A percentile compares a stretch with the other conserved stretches of the same genome.
These are phyloP conservation scores for Triplophysa bombifrons DNA, from an alignment of 2,797 vertebrate genomes.

Conservation along the genomic window DNA sequence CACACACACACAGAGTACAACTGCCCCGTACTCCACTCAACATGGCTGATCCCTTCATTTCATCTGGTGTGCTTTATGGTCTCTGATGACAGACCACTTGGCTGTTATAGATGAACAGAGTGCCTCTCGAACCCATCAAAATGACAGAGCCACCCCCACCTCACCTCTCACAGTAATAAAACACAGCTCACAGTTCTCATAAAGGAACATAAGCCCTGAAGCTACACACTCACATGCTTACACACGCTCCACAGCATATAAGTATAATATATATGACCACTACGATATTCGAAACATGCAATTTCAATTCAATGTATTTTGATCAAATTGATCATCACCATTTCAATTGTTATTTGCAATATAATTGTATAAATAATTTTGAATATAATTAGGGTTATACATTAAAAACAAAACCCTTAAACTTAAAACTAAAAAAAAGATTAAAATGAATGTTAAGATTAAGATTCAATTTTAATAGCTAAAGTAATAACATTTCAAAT, in stretches of 20 bases:
- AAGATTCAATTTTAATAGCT: too few relatives aligned
- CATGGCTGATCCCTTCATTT: constrained; percentile 53
- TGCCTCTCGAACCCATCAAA: constrained; percentile 48
- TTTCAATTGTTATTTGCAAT: background rate
- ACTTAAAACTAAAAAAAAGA: background rate
- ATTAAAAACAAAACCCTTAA: background rate
- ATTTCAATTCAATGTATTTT: background rate
- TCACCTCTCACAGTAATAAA: constrained; percentile 49
- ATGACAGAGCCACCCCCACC: constrained; percentile 46
- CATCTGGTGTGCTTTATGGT: constrained; percentile 55
- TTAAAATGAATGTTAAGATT: too few relatives aligned
- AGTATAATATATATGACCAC: background rate
- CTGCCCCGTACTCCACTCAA: constrained; percentile 33
- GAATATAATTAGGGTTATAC: background rate
- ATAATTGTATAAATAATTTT: too few relatives aligned
- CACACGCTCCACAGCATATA: constrained; percentile 22
- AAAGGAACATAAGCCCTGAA: constrained; percentile 51
- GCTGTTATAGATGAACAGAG: constrained; percentile 53
- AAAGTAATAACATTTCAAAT: too few relatives aligned
- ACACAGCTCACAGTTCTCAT: constrained; percentile 57
- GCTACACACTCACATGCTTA: constrained; percentile 25
- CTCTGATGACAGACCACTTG: constrained; percentile 57
- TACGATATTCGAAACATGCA: background rate
- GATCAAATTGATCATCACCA: background rate
- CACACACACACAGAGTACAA: constrained; percentile 16